These are phyloP conservation scores for Melanchra persicariae DNA, from an alignment of 2,888 invertebrate genomes.

Conservation along the genomic window DNA sequence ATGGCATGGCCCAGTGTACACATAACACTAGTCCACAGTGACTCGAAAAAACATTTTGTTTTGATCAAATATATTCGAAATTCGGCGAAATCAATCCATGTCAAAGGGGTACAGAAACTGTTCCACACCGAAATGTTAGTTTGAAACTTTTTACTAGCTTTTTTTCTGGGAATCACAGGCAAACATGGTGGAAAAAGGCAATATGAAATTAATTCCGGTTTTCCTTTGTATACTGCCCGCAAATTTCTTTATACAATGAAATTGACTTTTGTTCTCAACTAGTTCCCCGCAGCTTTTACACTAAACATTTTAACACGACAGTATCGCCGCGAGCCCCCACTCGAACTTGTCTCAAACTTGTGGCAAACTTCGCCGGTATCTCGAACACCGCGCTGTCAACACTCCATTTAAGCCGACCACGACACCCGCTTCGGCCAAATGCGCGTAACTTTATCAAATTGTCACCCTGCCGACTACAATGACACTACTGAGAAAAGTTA, in stretches of 20 bases:
- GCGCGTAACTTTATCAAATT: slow-evolving; percentile 34
- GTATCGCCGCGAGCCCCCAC: background rate
- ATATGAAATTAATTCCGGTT: background rate
- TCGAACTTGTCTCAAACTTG: slow-evolving; percentile 33
- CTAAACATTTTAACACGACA: background rate
- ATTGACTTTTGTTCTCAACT: background rate
- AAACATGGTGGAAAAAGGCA: background rate
- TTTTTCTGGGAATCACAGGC: background rate
- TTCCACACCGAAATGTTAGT: background rate
- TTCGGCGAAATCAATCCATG: background rate
- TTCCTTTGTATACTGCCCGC: background rate
- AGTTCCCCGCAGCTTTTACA: background rate
- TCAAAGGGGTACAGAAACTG: background rate
- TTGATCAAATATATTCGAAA: background rate
- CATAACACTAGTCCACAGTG: background rate
- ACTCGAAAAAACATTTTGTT: background rate
- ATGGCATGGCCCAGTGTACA: background rate
- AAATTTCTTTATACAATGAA: background rate
- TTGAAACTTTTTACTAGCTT: background rate
- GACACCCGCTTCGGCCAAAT: slow-evolving; percentile 26
- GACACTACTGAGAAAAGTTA: background rate
- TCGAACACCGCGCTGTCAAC: slow-evolving; percentile 33
- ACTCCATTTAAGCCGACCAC: slow-evolving; percentile 38
- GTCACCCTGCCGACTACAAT: slow-evolving; percentile 23
- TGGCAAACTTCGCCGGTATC: slow-evolving; percentile 34